Evolutionary conservation across 2,113 vertebrate genomes (phyloP), one percentile per base, ranked within the genome.

Genomic region (Strix aluco): DNA sequence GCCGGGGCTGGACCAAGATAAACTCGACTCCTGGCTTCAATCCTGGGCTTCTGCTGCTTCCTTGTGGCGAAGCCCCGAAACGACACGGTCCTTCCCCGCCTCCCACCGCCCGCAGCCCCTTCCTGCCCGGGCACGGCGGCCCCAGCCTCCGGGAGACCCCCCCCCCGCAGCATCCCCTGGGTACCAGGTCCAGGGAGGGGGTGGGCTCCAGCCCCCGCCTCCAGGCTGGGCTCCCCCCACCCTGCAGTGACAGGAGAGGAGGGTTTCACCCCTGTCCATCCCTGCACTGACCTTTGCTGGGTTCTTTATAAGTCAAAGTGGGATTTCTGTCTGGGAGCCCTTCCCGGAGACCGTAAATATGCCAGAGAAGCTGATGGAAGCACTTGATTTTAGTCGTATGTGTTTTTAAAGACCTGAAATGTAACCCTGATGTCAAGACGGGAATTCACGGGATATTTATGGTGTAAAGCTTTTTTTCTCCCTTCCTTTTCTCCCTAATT

Each of bases 11-110:
- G 62, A 36, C 49, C 62, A 1, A 27, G 34, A 7, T 16, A 55
- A 32, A 25, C 69, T 62, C 11, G 22, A 8, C 71, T 81, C 34
- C 57, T 21, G 9, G 0, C 69, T 88, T 52, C 92, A 98, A 98
- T 97, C 88, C 98, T 98, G 98, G 97, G 98, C 98, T 98, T 98
- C 96, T 96, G 97, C 98, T 98, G 98, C 98, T 97, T 95, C 98
- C 98, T 98, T 98, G 98, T 98, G 98, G 98, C 97, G 66, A 92
- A 90, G 40, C 17, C 78, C 46, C 71, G 94, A 93, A 98, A 98
- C 90, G 97, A 94, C 98, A 98, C n/a, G 52, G 52, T 57, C 58
- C 26, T 86, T 52, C 71, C 58, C 62, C 55, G 3, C 49, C 40
- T 42, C 84, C 57, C 57, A 51, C 75, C 23, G 6, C 44, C 65